These are phyloP conservation scores for Chrysolina haemoptera DNA, from an alignment of 2,888 invertebrate species.

Conservation along the genomic window DNA sequence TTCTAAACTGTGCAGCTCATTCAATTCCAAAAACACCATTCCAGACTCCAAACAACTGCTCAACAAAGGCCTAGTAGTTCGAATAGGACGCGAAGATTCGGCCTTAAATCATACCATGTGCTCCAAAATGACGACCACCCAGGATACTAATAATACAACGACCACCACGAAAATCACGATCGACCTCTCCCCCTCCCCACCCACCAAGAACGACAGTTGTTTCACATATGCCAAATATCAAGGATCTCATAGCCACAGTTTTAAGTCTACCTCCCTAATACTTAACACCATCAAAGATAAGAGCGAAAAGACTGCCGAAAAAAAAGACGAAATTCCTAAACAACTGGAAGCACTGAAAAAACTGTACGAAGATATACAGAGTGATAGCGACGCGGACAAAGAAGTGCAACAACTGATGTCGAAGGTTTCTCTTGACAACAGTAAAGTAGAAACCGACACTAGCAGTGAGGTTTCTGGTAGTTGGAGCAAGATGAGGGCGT, in stretches of 20 bases:
- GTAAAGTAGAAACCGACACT: constrained; percentile 60
- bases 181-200: constrained; percentile 66
- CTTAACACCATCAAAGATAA: constrained; percentile 66
- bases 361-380: constrained; percentile 69
- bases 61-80: constrained; percentile 69
- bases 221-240: constrained; percentile 58
- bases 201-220: constrained; percentile 47
- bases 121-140: constrained; percentile 66
- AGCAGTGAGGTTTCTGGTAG: constrained; percentile 72
- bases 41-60: constrained; percentile 67
- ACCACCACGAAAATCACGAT: constrained; percentile 71
- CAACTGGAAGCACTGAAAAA: constrained; percentile 68
- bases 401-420: constrained; percentile 75
- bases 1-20: constrained; percentile 6
- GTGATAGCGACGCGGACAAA: constrained; percentile 75
- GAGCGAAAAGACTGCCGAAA: constrained; percentile 41
- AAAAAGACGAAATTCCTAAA: constrained; percentile 56
- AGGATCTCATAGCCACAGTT: constrained; percentile 62
- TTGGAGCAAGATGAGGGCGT: constrained; percentile 74
- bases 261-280: constrained; percentile 70
- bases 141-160: constrained; percentile 62
- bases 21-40: constrained; percentile 36
- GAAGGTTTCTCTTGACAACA: constrained; percentile 50
- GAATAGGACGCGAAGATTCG: constrained; percentile 67
- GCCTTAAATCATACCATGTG: constrained; percentile 65